Evolutionary conservation across 2,888 invertebrate species (phyloP), one percentile per base, ranked within the genome.

Genomic region (Dioctria rufipes): DNA sequence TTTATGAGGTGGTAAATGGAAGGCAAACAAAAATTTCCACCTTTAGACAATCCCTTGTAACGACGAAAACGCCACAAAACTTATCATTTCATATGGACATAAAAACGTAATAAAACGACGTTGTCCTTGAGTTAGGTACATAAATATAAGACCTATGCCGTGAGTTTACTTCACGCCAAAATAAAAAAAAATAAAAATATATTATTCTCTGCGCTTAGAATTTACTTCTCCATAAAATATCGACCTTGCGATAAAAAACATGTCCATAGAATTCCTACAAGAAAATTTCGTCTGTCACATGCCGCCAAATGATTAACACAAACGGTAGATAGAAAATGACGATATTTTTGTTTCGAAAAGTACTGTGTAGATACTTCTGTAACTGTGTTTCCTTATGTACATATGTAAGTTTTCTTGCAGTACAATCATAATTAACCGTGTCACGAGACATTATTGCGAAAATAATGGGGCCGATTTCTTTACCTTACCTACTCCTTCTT

Each of bases 1-100:
- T 65, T 65, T 65, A 65, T 65, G 65, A 65, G 42, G 42, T 65
- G 40, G 65, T 65, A 42, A 65, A 40, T 42, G 65, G 13, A 65
- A n/a, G 13, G 40, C 65, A 40, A 58, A 58, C 58, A 13, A 58
- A 58, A 58, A 58, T 13, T 11, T 58, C 1, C 58, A 2, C 5
- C 40, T 71, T 51, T 54, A 49, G 71, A 37, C 37, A 54, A 43
- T 46, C 25, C 49, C 25, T 40, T 37, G 58, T 5, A 51, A 46
- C 63, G 25, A 49, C 51, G 51, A 71, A 71, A 71, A 2, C 37
- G 37, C 49, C 8, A 51, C 37, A 46, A 67, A 40, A 67, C 25
- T 42, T 49, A 11, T 58, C 11, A 58, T 58, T 58, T 58, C 58
- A 13, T n/a, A 5, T 13, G 58, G 11, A n/a, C 67, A 46, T 46